Conservation (phyloP, 1,140 invertebrate genomes). For the Leptopilina boulardi region DNA sequence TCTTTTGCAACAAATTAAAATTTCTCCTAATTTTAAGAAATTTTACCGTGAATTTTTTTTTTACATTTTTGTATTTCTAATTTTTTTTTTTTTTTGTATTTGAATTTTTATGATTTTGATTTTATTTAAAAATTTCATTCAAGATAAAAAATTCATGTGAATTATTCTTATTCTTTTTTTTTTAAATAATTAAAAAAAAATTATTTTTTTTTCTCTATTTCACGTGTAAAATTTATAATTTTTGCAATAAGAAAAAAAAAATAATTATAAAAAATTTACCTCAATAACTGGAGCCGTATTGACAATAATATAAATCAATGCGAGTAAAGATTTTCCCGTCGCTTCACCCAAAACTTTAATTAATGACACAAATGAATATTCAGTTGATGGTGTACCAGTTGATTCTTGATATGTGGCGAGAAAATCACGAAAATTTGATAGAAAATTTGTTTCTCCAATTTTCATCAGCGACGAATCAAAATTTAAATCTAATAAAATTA, state of each 20-base stretch:
- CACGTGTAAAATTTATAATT: too few relatives aligned
- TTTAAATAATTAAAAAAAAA: too few relatives aligned
- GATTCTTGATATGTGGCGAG: slow-evolving; percentile 67
- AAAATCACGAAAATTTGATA: slow-evolving; percentile 57
- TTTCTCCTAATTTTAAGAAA: neutral
- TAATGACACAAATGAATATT: slow-evolving; percentile 65
- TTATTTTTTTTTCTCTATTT: too few relatives aligned
- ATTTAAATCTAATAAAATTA: slow-evolving; percentile 7
- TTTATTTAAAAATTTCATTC: too few relatives aligned
- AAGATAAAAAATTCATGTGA: too few relatives aligned
- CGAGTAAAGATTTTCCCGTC: slow-evolving; percentile 63
- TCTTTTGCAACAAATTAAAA: too few relatives aligned
- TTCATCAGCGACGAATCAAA: slow-evolving; percentile 6
- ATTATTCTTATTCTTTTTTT: too few relatives aligned
- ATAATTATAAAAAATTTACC: slow-evolving; percentile 61
- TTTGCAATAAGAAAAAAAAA: too few relatives aligned
- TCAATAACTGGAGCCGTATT: slow-evolving; percentile 64
- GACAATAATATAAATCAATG: slow-evolving; percentile 63
- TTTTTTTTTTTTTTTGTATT: too few relatives aligned
- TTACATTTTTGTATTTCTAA: too few relatives aligned
- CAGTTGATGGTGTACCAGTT: slow-evolving; percentile 57
- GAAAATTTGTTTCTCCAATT: slow-evolving; percentile 37
- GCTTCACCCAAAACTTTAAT: slow-evolving; percentile 66
- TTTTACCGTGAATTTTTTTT: too few relatives aligned
- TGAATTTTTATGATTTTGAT: too few relatives aligned